A percentile compares a stretch with the other conserved stretches of the same genome.
These are phyloP conservation scores for Drosophila jambulina DNA, from an alignment of 1,140 invertebrate species.

Conservation along the genomic window DNA sequence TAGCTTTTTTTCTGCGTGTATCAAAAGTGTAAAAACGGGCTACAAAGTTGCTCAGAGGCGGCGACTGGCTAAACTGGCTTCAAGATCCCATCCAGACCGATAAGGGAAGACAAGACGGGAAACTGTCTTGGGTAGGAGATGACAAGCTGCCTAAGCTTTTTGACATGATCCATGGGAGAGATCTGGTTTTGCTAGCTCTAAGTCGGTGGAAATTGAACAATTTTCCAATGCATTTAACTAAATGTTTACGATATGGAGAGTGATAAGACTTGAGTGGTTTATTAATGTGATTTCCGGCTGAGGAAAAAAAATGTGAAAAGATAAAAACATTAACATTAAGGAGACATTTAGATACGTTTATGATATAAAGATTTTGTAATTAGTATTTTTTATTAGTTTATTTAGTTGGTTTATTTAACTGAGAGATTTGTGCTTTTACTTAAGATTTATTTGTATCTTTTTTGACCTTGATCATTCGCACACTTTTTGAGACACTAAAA, in stretches of 20 bases:
- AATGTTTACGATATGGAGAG: conserved; percentile 17
- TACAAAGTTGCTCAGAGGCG: conserved; percentile 5
- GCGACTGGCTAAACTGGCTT: conserved; percentile 39
- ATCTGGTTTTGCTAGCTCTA: conserved; percentile 20
- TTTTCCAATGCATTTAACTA: conserved; percentile 35
- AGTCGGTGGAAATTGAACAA: conserved; percentile 26
- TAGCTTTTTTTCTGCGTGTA: background rate
- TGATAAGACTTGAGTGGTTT: conserved; percentile 21
- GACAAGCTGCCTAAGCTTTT: conserved; percentile 47
- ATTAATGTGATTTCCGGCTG: conserved; percentile 21
- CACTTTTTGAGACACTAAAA: conserved; percentile 10
- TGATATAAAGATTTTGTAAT: too few species aligned
- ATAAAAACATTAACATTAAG: background rate
- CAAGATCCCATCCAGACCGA: conserved; percentile 22
- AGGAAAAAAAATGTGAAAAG: background rate
- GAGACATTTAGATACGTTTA: background rate
- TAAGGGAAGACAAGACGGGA: conserved; percentile 37
- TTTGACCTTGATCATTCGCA: conserved; percentile 15
- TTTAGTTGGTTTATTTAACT: too few species aligned
- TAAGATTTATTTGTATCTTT: too few species aligned
- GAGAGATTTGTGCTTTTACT: too few species aligned
- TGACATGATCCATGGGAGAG: conserved; percentile 14
- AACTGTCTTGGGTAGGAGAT: conserved; percentile 28
- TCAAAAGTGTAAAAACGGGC: conserved; percentile 1
- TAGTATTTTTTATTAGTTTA: background rate